Conservation (phyloP, 2,797 vertebrate genomes). For the Thamnophis elegans region DNA sequence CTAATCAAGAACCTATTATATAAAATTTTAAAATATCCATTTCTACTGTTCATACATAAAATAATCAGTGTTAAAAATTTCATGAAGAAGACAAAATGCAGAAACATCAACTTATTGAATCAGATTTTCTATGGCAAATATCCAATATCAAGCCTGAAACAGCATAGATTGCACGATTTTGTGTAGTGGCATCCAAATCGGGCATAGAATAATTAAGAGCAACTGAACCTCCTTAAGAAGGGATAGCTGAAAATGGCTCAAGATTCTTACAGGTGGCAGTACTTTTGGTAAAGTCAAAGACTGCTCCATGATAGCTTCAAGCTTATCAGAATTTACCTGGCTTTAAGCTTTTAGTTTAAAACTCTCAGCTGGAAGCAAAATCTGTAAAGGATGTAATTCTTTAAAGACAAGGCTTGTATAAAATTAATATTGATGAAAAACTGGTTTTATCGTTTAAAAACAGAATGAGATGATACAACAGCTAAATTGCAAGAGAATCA, state of each 20-base stretch:
- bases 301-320: not conserved
- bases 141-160: not conserved
- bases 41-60: not conserved
- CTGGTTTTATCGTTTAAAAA: not conserved
- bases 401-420: not conserved
- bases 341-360: not conserved
- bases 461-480: not conserved
- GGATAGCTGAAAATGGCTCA: not conserved
- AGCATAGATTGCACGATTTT: not conserved
- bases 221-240: not conserved
- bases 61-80: conserved; percentile 1
- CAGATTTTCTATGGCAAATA: not conserved
- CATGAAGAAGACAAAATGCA: conserved; percentile 3
- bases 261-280: not conserved
- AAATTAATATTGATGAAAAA: not conserved
- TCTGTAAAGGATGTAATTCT: not conserved
- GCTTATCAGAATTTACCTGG: not conserved
- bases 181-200: not conserved
- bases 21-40: not conserved
- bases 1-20: conserved; percentile 28
- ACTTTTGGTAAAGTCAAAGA: not conserved
- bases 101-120: conserved; percentile 5
- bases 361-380: not conserved
- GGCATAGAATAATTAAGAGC: not conserved
- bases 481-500: not conserved